Evolutionary conservation across 2,113 vertebrate species (phyloP).

Genomic region (Ascaphus truei): DNA sequence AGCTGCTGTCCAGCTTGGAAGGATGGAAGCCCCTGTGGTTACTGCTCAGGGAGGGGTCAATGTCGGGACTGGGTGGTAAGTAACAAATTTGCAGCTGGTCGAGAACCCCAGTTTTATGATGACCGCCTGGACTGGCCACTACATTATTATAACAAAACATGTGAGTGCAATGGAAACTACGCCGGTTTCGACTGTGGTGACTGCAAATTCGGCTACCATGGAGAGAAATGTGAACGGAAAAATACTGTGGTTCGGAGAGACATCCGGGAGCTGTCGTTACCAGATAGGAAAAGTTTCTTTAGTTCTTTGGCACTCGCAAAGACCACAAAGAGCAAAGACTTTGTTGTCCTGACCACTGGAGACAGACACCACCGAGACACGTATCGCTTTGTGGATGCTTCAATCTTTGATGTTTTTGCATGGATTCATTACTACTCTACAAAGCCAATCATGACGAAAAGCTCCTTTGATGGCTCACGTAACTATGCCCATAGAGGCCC

Average conservation of each 20-base stretch:
- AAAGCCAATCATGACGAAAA: not conserved
- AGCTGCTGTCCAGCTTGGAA: constrained; percentile 1
- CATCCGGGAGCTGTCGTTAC: constrained; percentile 11
- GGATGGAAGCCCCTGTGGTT: constrained; percentile 8
- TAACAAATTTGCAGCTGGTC: not conserved
- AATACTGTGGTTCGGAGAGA: not conserved
- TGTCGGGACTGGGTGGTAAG: not conserved
- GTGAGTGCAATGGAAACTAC: constrained; percentile 11
- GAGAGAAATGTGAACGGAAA: not conserved
- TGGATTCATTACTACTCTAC: constrained; percentile 44
- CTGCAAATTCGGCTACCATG: constrained; percentile 29
- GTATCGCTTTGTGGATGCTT: constrained; percentile 19
- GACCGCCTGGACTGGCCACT: constrained; percentile 9
- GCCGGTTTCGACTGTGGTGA: constrained; percentile 24
- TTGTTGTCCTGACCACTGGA: constrained; percentile 26
- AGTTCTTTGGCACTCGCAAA: constrained; percentile 31
- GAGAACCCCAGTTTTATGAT: not conserved
- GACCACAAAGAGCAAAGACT: constrained; percentile 23
- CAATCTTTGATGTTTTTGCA: constrained; percentile 32
- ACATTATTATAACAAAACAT: not conserved
- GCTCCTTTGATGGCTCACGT: not conserved
- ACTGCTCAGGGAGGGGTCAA: not conserved
- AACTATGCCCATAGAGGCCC: constrained; percentile 42
- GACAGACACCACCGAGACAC: constrained; percentile 17
- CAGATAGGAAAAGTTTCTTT: constrained; percentile 31